Conservation (phyloP, 2,797 vertebrate genomes). For the Acanthiza pusilla region DNA sequence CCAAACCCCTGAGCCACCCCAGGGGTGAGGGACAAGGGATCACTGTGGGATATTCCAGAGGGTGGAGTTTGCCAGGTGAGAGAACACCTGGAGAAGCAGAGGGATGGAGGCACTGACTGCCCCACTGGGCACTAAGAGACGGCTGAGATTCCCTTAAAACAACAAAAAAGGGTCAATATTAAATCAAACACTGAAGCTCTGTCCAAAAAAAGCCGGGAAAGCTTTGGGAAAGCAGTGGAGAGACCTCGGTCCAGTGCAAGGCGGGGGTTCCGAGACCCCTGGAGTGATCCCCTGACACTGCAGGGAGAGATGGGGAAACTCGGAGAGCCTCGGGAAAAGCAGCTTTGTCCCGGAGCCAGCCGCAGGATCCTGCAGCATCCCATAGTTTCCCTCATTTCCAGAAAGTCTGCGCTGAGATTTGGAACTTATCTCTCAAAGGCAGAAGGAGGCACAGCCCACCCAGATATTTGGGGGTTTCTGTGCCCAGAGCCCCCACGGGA, state of each 20-base stretch:
- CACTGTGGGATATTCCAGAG: not conserved
- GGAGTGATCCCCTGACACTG: accelerated
- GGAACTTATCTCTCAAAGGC: accelerated
- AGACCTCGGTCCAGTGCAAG: accelerated
- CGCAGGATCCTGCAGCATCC: accelerated
- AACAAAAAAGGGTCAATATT: not conserved
- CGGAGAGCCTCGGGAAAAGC: accelerated
- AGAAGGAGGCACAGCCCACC: not conserved
- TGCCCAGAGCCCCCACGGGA: accelerated
- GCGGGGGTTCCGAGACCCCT: accelerated
- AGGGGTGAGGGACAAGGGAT: not conserved
- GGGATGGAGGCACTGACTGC: not conserved
- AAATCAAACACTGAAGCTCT: accelerated
- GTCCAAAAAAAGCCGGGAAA: accelerated
- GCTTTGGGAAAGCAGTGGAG: accelerated
- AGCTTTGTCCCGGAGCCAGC: accelerated
- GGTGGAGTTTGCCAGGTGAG: not conserved
- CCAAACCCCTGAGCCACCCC: not conserved
- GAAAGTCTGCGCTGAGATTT: accelerated
- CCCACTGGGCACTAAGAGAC: too few species aligned
- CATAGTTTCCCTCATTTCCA: accelerated
- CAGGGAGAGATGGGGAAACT: not conserved
- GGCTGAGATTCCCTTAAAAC: too few species aligned
- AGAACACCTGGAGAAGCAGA: not conserved
- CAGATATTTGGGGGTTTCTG: accelerated